Percentiles rank a stretch among this genome's conserved stretches.
These are phyloP conservation scores for Drosophila nebulosa DNA, from an alignment of 1,140 invertebrate species.

Conservation along the genomic window DNA sequence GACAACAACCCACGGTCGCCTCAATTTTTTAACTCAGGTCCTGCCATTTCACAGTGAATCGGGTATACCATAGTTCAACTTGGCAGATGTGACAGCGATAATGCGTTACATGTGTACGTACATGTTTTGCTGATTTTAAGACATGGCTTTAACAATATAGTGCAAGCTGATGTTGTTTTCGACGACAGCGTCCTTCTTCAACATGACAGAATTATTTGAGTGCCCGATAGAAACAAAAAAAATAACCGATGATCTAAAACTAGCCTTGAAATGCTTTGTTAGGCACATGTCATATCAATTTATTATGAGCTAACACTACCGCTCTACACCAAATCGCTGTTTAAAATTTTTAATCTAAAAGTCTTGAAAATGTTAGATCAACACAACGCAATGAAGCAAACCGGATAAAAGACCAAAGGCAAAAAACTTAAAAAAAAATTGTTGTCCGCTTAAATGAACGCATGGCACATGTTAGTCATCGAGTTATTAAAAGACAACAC, in stretches of 20 bases:
- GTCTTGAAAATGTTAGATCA: slow-evolving; percentile 21
- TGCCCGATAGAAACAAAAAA: neutral
- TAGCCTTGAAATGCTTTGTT: neutral
- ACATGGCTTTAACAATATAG: slow-evolving; percentile 12
- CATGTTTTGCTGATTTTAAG: slow-evolving; percentile 13
- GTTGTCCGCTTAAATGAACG: slow-evolving; percentile 53
- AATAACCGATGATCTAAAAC: neutral
- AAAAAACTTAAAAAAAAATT: slow-evolving; percentile 37
- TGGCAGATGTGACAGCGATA: slow-evolving; percentile 52
- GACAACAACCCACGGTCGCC: neutral
- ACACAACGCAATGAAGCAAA: slow-evolving; percentile 37
- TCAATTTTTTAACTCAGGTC: slow-evolving; percentile 6
- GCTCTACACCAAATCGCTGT: slow-evolving; percentile 26
- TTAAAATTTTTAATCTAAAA: slow-evolving; percentile 28
- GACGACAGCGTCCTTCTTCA: neutral
- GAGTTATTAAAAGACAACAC: slow-evolving; percentile 42
- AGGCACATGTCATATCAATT: slow-evolving; percentile 18
- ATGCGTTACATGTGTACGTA: neutral
- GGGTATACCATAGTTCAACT: slow-evolving; percentile 25
- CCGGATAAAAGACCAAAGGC: slow-evolving; percentile 57
- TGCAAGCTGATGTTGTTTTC: neutral
- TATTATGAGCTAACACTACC: slow-evolving; percentile 26
- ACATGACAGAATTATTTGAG: neutral
- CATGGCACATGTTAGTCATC: slow-evolving; percentile 50
- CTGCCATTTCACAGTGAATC: slow-evolving; percentile 12